A percentile compares a stretch with the other conserved stretches of the same genome.
Conservation (phyloP, 1,140 invertebrate genomes). For the Acromyrmex echinatior region DNA sequence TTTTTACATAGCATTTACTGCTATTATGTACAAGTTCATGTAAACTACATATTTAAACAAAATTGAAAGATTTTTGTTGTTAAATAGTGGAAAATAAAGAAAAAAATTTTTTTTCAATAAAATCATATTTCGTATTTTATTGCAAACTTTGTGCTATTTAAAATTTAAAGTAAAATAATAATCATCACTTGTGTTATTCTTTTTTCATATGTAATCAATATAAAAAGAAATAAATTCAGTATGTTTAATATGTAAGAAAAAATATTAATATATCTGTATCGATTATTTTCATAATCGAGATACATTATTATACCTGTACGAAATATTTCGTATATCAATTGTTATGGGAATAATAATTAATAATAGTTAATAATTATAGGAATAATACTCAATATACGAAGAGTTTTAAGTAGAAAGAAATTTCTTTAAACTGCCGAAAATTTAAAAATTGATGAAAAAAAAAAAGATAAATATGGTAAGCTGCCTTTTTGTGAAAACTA, state of each 20-base stretch:
- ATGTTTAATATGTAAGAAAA: neutral
- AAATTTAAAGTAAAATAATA: neutral
- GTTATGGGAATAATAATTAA: neutral
- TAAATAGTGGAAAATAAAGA: neutral
- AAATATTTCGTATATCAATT: neutral
- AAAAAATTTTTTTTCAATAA: neutral
- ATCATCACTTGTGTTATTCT: neutral
- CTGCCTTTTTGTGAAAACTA: neutral
- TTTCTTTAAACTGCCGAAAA: neutral
- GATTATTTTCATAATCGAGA: neutral
- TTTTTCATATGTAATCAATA: neutral
- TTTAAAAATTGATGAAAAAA: neutral
- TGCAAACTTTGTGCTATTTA: neutral
- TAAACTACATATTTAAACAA: neutral
- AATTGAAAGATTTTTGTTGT: neutral
- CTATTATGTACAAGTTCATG: constrained; percentile 30
- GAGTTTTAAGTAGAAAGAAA: neutral
- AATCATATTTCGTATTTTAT: neutral
- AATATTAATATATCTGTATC: neutral
- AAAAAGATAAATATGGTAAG: neutral
- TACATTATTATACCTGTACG: neutral
- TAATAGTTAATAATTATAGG: neutral
- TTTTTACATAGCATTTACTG: neutral
- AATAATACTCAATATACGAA: neutral
- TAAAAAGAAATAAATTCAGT: neutral